phyloP scores from a whole-genome alignment of 1,140 invertebrate genomes.

The Drosophila nannoptera region DNA sequence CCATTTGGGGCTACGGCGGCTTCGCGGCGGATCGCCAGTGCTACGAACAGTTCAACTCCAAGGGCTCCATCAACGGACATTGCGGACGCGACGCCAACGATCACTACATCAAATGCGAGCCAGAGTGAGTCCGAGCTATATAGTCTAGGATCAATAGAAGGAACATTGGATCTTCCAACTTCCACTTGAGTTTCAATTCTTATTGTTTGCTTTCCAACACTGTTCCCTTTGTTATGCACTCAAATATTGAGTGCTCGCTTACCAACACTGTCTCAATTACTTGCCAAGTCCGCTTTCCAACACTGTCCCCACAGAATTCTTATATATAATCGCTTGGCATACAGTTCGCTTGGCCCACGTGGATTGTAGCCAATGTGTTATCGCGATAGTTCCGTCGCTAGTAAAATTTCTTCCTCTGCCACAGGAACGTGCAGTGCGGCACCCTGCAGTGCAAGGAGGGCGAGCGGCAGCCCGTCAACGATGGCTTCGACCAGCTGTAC shows the following conservation, averaged over 20 bases:
- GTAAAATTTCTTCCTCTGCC: conserved; percentile 12
- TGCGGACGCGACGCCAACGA: conserved; percentile 91
- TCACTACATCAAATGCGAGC: conserved; percentile 91
- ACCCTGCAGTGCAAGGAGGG: conserved; percentile 94
- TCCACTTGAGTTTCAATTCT: too few species aligned
- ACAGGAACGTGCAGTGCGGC: conserved; percentile 92
- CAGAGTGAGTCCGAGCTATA: conserved; percentile 84
- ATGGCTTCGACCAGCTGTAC: conserved; percentile 88
- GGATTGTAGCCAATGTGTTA: too few species aligned
- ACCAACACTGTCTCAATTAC: too few species aligned
- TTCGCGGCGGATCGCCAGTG: conserved; percentile 89
- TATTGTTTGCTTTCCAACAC: too few species aligned
- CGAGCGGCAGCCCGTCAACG: conserved; percentile 86
- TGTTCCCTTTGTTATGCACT: too few species aligned
- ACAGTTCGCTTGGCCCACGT: too few species aligned
- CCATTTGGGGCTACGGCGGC: conserved; percentile 93
- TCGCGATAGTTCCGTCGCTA: background rate
- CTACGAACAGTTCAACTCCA: conserved; percentile 95
- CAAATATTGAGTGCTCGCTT: too few species aligned
- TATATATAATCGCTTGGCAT: too few species aligned
- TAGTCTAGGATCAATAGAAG: too few species aligned
- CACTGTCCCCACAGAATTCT: too few species aligned
- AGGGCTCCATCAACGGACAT: conserved; percentile 95
- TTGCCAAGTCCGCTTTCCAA: too few species aligned
- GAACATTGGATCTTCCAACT: too few species aligned